Percentiles rank a stretch among this genome's conserved stretches.
These are phyloP conservation scores for Oscheius sp. DNA, from an alignment of 1,140 invertebrate species.

Conservation along the genomic window DNA sequence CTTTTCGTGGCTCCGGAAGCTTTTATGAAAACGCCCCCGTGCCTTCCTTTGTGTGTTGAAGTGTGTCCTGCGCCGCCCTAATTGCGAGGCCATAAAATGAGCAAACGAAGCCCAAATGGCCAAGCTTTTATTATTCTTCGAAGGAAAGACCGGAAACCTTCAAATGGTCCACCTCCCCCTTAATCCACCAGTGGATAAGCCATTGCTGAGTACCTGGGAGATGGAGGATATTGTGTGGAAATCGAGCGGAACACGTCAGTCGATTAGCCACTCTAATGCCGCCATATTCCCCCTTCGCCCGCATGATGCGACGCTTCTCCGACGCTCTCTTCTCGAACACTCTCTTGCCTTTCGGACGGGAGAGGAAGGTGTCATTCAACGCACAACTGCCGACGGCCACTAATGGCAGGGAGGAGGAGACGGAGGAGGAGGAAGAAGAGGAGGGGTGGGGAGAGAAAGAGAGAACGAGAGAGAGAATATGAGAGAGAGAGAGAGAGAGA, in stretches of 20 bases:
- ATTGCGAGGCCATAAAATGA: too few species aligned
- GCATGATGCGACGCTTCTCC: not conserved
- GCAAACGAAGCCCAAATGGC: too few species aligned
- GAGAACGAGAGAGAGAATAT: too few species aligned
- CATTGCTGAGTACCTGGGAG: not conserved
- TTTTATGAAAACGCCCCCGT: too few species aligned
- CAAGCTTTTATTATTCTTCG: not conserved
- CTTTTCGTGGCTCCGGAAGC: too few species aligned
- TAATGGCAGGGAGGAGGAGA: conserved; percentile 1
- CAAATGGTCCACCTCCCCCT: too few species aligned
- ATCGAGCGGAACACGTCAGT: too few species aligned
- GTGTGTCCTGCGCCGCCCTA: too few species aligned
- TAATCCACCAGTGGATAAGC: too few species aligned
- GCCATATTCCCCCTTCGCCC: not conserved
- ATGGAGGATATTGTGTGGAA: not conserved
- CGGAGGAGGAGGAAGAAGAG: not conserved
- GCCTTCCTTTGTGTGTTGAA: too few species aligned
- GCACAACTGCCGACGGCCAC: not conserved
- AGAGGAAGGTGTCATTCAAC: not conserved
- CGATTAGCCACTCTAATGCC: not conserved
- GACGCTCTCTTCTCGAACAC: not conserved
- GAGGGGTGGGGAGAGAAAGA: not conserved
- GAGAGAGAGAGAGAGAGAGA: too few species aligned
- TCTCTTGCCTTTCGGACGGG: not conserved
- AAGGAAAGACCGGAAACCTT: not conserved